Conservation (phyloP, 1,140 invertebrate genomes). For the Drosophila cardini region DNA sequence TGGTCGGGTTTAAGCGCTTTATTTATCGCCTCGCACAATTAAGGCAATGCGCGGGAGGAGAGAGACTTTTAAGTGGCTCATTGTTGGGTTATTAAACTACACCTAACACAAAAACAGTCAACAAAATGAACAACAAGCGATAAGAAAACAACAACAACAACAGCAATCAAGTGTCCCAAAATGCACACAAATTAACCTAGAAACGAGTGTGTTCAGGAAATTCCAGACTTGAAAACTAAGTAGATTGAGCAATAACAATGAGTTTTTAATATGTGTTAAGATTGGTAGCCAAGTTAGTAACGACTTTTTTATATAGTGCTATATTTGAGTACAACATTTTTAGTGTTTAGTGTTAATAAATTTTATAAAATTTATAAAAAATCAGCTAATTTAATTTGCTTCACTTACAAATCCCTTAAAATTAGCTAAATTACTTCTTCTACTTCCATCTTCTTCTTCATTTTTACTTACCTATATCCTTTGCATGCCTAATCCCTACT, state of each 20-base stretch:
- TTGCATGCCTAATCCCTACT: constrained; percentile 14
- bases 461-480: neutral
- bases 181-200: constrained; percentile 11
- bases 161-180: constrained; percentile 7
- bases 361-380: no score
- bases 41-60: constrained; percentile 17
- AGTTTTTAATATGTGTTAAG: neutral
- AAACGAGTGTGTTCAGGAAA: constrained; percentile 8
- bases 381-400: no score
- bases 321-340: no score
- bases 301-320: no score
- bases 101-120: constrained; percentile 1
- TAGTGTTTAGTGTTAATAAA: no score
- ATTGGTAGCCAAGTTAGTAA: no score
- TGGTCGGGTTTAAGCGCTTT: constrained; percentile 64
- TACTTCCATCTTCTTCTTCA: neutral
- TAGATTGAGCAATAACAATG: neutral
- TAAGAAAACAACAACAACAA: neutral
- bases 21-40: constrained; percentile 61
- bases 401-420: no score
- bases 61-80: neutral
- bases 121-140: no score
- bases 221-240: neutral
- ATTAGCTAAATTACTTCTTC: neutral
- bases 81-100: constrained; percentile 23